Evolutionary conservation across 1,140 invertebrate genomes (phyloP).

Genomic region (Trichogramma pretiosum): DNA sequence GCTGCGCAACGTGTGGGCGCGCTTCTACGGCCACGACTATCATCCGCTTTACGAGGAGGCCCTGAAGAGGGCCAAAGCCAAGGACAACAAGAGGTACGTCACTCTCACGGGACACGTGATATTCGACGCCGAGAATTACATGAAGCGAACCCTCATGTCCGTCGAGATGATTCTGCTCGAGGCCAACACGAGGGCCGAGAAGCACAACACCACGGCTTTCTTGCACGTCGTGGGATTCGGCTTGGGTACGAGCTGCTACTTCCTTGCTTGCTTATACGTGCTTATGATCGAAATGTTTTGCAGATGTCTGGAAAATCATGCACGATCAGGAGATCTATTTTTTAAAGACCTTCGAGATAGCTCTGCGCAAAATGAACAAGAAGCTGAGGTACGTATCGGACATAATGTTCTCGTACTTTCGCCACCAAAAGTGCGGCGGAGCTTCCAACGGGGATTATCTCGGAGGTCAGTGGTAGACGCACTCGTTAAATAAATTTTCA

Average conservation of each 20-base stretch:
- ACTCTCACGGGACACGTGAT: slow-evolving; percentile 25
- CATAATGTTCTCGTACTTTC: slow-evolving; percentile 41
- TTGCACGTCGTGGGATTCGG: slow-evolving; percentile 44
- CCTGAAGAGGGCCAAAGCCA: slow-evolving; percentile 26
- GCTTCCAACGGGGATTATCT: slow-evolving; percentile 38
- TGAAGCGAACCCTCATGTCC: slow-evolving; percentile 38
- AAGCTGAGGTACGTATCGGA: slow-evolving; percentile 38
- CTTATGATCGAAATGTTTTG: background rate
- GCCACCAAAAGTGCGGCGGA: slow-evolving; percentile 33
- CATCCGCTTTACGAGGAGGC: slow-evolving; percentile 34
- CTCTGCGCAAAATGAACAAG: slow-evolving; percentile 35
- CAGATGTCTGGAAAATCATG: slow-evolving; percentile 30
- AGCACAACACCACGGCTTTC: slow-evolving; percentile 40
- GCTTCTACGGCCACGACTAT: slow-evolving; percentile 36
- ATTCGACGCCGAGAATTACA: slow-evolving; percentile 41
- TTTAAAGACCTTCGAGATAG: slow-evolving; percentile 39
- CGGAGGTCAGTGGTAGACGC: slow-evolving; percentile 23
- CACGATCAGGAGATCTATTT: slow-evolving; percentile 38
- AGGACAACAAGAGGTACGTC: slow-evolving; percentile 32
- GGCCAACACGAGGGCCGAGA: slow-evolving; percentile 38
- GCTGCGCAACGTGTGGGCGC: slow-evolving; percentile 33
- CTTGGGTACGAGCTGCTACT: slow-evolving; percentile 28
- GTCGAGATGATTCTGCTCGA: slow-evolving; percentile 43
- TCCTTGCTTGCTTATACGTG: background rate
- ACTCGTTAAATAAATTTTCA: slow-evolving; percentile 1